Base-by-base conservation (phyloP, 1,140 invertebrate genomes). In the Drosophila hydei region DNA sequence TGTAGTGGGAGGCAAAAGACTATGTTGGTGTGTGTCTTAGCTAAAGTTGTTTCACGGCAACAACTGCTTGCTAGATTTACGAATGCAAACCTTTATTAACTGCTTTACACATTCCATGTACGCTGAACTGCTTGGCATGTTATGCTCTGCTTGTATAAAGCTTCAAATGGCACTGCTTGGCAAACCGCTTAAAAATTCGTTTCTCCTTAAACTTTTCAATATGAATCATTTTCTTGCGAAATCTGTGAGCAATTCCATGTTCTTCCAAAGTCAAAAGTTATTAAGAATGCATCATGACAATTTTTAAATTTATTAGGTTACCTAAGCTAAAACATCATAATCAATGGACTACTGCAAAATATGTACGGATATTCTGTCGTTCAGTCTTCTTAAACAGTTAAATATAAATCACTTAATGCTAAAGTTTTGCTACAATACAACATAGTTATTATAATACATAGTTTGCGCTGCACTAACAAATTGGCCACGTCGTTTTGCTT, bases 321-420 rank as follows among this genome's bases (percentile, higher is more conserved):
- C 33, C 38, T 47, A 30, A 38, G 45, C 33, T 16, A 54, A 38
- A 47, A 72, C 36, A 38, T 72, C 79, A 52, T 50, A 36, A 40
- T 38, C 42, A 67, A 69, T 75, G 56, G 56, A 68, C 54, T 72
- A 60, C 58, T 21, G 23, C 8, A 65, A 38, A 60, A 70, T 64
- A 64, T 40, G 50, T 50, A 60, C 43, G 68, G 59, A 77, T 77
- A 68, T 68, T 77, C 75, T 60, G 33, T 75, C 72, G 52, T 75
- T 73, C 81, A 87, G 81, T 87, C 81, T 87, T 88, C 61, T 76
- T 60, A 52, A 62, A 56, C 63, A 72, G 59, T 77, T 30, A 47
- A n/a, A n/a, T 45, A 16, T 48, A 48, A 12, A 30, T 11, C 9
- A n/a, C 30, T 59, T 45, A 45, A 11, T 42, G n/a, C 33, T 52